These are phyloP conservation scores for Heliconius melpomene DNA, from an alignment of 1,140 invertebrate genomes.

Conservation along the genomic window DNA sequence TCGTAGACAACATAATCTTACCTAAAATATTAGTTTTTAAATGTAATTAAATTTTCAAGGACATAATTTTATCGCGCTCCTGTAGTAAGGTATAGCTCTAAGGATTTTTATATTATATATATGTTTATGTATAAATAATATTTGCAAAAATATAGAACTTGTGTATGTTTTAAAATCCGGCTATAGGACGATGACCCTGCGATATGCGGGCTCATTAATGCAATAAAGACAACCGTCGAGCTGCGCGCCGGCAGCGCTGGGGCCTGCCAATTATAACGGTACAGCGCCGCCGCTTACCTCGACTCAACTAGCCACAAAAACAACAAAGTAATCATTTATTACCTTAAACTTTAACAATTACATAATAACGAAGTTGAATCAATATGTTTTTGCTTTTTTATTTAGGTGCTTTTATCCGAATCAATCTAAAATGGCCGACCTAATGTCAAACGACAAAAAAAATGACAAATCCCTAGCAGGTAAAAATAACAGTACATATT, in stretches of 20 bases:
- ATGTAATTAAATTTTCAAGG: too few species aligned
- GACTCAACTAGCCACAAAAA: constrained; percentile 37
- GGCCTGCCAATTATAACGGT: constrained; percentile 61
- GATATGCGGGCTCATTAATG: constrained; percentile 71
- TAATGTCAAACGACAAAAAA: not conserved
- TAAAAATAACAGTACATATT: constrained; percentile 53
- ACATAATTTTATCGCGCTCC: not conserved
- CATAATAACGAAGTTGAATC: not conserved
- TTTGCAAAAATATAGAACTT: constrained; percentile 10
- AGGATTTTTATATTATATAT: not conserved
- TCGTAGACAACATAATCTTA: too few species aligned
- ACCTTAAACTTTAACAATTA: not conserved
- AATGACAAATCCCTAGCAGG: not conserved
- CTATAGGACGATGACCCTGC: constrained; percentile 58
- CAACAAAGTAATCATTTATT: constrained; percentile 43
- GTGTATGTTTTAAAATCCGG: constrained; percentile 34
- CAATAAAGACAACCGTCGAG: constrained; percentile 61
- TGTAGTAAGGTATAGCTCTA: not conserved
- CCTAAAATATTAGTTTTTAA: too few species aligned
- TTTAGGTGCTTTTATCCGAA: not conserved
- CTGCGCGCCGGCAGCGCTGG: constrained; percentile 47
- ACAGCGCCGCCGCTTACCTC: constrained; percentile 42
- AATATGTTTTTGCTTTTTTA: not conserved
- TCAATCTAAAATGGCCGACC: not conserved
- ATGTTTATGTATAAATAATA: not conserved